Evolutionary conservation across 2,888 invertebrate genomes (phyloP), one percentile per base, ranked within the genome.

Genomic region (Harmothoe impar): DNA sequence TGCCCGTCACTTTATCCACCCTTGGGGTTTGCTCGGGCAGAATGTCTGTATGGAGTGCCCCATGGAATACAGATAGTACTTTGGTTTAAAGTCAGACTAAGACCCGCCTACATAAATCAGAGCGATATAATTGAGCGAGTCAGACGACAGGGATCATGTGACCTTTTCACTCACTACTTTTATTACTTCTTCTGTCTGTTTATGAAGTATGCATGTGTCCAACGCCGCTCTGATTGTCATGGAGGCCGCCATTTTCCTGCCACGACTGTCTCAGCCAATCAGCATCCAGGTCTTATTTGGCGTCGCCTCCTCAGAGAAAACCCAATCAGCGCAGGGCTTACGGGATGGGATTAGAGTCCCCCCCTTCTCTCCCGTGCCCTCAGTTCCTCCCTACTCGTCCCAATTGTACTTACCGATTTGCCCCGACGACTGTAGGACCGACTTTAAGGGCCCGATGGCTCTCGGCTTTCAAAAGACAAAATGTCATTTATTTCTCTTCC

Each of bases 381-480:
- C 43, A 43, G 43, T 43, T 43, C 43, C 43, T 43, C 78, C n/a
- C 78, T 25, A 29, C 33, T 33, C 86, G 25, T 54, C 52, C 86
- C 86, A 86, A 86, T 86, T 86, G 86, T 86, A 56, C 54, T 54
- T 54, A 86, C 86, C 86, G 86, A 86, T 86, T 86, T 56, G 86
- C 35, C 84, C n/a, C 23, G 33, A 31, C 25, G 33, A 31, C 33
- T 33, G 20, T 33, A 84, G 86, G 86, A 23, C 43, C 43, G 84
- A 84, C 84, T 84, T 84, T 84, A 84, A 84, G 43, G 43, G 84
- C 43, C 86, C 54, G 33, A 29, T 54, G 86, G 31, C 33, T 31
- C 86, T 86, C 86, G 54, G 86, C 86, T 86, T 86, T 86, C 86
- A 86, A 86, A 86, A 86, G 86, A 86, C 86, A 86, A 86, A 86